A percentile compares a stretch with the other conserved stretches of the same genome.
Evolutionary conservation across 2,113 vertebrate species (phyloP).

Genomic region (Triplophysa siluroides): DNA sequence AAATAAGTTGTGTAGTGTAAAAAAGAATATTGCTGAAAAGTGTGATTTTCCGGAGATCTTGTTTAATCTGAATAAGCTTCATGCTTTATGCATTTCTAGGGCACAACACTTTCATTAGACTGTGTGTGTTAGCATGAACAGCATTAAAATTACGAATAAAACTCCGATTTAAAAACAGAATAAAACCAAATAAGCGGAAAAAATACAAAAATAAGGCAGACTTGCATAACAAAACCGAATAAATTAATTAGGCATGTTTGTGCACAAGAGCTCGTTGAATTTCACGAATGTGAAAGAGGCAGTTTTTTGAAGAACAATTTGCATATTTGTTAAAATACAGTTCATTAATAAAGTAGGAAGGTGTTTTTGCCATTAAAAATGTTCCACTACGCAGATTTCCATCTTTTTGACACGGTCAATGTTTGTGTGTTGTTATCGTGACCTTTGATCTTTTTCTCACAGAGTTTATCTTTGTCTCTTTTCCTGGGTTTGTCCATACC

Average conservation of each 20-base stretch:
- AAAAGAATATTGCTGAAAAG: background rate
- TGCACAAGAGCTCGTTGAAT: background rate
- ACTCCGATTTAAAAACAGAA: background rate
- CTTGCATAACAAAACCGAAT: background rate
- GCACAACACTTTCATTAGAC: background rate
- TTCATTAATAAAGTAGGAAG: conserved; percentile 25
- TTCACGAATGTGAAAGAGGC: background rate
- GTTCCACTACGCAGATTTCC: conserved; percentile 45
- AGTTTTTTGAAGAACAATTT: conserved; percentile 17
- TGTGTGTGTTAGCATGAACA: background rate
- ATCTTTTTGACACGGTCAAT: conserved; percentile 38
- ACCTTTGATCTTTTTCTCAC: conserved; percentile 47
- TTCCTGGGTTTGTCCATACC: conserved; percentile 61
- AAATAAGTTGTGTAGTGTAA: background rate
- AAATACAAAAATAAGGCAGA: background rate
- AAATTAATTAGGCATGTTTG: conserved; percentile 28
- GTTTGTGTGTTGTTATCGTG: background rate
- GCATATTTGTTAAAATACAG: conserved; percentile 20
- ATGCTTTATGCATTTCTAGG: background rate
- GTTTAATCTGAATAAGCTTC: background rate
- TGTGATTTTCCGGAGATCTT: background rate
- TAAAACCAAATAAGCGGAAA: background rate
- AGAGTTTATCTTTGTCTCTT: conserved; percentile 7
- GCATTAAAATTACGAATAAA: background rate
- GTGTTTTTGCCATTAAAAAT: conserved; percentile 24